Evolutionary conservation across 2,888 invertebrate species (phyloP), one percentile per base, ranked within the genome.

Genomic region (Xylota sylvarum): DNA sequence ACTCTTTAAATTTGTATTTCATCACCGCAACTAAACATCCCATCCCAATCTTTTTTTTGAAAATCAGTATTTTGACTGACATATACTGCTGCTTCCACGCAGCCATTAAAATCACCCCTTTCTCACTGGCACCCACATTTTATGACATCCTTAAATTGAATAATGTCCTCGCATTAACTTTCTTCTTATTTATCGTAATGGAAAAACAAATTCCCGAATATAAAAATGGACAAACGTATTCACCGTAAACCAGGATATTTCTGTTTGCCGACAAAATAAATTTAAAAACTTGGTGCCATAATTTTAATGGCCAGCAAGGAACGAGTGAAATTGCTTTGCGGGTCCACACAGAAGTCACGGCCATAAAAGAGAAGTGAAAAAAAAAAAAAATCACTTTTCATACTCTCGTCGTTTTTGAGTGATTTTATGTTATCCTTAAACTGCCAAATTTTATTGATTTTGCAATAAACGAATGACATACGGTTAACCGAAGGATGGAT

Each of bases 381-480:
- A n/a, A n/a, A 74, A 52, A 6, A 35, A 35, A 35, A 7, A 23
- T 50, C 48, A 60, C 6, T 60, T 58, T 46, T 23, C 14, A 46
- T 73, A 23, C 10, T 9, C 48, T 9, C 48, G 46, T 40, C 48
- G 37, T 17, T 64, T 55, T 64, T 30, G 32, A 17, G 56, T 65
- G 9, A 64, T 65, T 74, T 56, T 74, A 74, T 65, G 64, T 65
- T 23, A 37, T 12, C 73, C 62, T 52, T 17, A 35, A 43, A 46
- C 48, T 40, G 17, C 30, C 30, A 23, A 56, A 46, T 64, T 17
- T 35, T 65, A 74, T 65, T 55, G 64, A 74, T 56, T 74, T 65
- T 55, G 52, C 55, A 65, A 55, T 55, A 74, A 74, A 9, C 1
- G 14, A 7, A 37, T 50, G 58, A 48, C 60, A 60, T 60, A 48